phyloP scores from a whole-genome alignment of 1,140 invertebrate genomes.

The Megalopta genalis region DNA sequence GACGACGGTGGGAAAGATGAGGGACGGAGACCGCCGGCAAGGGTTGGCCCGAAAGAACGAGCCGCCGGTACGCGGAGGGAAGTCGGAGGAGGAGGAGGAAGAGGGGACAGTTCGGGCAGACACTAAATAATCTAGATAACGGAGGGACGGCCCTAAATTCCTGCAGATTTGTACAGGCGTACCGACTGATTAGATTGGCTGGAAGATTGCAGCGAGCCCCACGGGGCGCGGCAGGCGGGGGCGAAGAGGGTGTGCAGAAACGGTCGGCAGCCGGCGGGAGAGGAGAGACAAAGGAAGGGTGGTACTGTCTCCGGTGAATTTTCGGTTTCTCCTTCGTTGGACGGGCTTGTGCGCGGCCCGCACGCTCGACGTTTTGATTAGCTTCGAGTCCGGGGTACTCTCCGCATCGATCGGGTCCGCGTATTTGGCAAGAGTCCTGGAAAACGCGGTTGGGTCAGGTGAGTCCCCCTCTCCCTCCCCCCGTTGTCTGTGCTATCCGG shows the following conservation, averaged over 20 bases:
- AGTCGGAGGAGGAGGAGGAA: not conserved
- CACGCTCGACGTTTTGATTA: conserved; percentile 59
- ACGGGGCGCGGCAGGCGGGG: not conserved
- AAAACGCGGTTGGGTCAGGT: conserved; percentile 54
- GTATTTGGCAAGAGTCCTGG: conserved; percentile 55
- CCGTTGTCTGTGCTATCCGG: not conserved
- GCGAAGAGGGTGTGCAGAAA: no score
- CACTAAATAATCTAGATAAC: conserved; percentile 71
- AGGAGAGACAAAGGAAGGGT: not conserved
- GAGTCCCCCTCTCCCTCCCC: conserved; percentile 46
- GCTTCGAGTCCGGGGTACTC: conserved; percentile 22
- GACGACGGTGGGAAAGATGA: not conserved
- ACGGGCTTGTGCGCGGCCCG: conserved; percentile 10
- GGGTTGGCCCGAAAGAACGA: not conserved
- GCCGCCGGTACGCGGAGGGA: not conserved
- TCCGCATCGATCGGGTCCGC: conserved; percentile 44
- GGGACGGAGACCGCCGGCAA: not conserved
- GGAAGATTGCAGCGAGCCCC: conserved; percentile 49
- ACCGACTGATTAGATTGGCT: conserved; percentile 60
- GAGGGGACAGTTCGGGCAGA: conserved; percentile 58
- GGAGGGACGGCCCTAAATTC: conserved; percentile 67
- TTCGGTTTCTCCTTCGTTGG: conserved; percentile 30
- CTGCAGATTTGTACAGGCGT: conserved; percentile 59
- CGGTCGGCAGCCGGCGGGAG: not conserved
- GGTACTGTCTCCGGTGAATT: conserved; percentile 36